phyloP scores from a whole-genome alignment of 2,797 vertebrate genomes.

The Chromobotia macracanthus region DNA sequence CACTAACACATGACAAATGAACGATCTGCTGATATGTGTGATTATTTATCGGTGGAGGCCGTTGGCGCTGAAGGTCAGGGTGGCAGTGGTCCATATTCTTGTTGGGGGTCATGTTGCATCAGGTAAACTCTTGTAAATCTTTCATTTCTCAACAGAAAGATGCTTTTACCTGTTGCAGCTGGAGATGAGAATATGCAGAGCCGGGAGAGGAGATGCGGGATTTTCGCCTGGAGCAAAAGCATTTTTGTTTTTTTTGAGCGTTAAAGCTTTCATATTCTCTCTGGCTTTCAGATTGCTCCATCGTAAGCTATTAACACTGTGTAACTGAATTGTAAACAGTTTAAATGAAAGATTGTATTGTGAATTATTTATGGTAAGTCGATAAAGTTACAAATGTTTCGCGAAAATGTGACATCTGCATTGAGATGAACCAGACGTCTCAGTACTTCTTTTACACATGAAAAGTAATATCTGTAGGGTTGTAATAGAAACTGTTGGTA shows the following conservation, averaged over 20 bases:
- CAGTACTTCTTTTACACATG: no score
- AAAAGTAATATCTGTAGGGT: no score
- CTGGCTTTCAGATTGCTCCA: background rate
- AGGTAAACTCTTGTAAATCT: conserved; percentile 30
- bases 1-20: conserved; percentile 29
- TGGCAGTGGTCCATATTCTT: conserved; percentile 3
- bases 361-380: background rate
- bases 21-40: background rate
- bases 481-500: no score
- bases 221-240: background rate
- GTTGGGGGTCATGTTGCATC: conserved; percentile 9
- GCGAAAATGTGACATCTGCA: background rate
- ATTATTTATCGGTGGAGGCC: conserved; percentile 30
- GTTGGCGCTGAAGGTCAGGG: conserved; percentile 42
- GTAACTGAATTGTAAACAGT: background rate
- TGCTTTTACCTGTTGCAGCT: background rate
- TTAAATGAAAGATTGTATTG: background rate
- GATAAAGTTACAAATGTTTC: background rate
- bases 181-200: background rate
- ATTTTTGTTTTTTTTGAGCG: background rate
- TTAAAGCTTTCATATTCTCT: no score
- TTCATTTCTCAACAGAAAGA: conserved; percentile 24
- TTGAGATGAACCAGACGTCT: no score
- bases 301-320: background rate
- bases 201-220: background rate